phyloP scores from a whole-genome alignment of 2,113 vertebrate species.

The Xenopus borealis region DNA sequence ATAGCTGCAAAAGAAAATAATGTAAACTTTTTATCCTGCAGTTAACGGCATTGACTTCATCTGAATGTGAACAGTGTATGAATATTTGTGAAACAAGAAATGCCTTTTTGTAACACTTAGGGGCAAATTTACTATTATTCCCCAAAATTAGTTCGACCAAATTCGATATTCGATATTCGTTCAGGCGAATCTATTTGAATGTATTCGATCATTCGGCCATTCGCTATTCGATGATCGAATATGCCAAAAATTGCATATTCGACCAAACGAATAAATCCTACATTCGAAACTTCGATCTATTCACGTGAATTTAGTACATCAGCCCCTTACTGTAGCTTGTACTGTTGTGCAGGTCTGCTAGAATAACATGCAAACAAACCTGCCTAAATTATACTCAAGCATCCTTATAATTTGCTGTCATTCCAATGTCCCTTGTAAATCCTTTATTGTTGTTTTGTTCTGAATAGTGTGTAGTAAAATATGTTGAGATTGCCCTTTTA shows the following conservation, averaged over 20 bases:
- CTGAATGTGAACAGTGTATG: too few relatives aligned
- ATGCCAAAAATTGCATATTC: too few relatives aligned
- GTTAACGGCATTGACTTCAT: not conserved
- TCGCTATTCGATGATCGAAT: too few relatives aligned
- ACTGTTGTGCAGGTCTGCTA: not conserved
- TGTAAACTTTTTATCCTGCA: too few relatives aligned
- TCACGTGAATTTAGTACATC: too few relatives aligned
- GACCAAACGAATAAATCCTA: too few relatives aligned
- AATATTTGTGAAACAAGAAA: not conserved
- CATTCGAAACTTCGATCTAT: too few relatives aligned
- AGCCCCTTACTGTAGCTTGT: not conserved
- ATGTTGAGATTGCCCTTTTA: conserved; percentile 4
- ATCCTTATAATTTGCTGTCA: not conserved
- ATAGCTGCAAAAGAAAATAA: conserved; percentile 53
- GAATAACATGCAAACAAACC: not conserved
- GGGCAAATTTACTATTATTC: too few relatives aligned
- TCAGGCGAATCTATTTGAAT: too few relatives aligned
- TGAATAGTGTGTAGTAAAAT: not conserved
- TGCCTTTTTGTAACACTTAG: not conserved
- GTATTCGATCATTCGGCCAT: too few relatives aligned
- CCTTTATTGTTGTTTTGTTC: not conserved
- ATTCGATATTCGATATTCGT: too few relatives aligned
- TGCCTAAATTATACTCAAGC: not conserved
- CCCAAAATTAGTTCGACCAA: too few relatives aligned
- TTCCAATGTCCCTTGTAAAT: not conserved